Conservation (phyloP, 2,113 vertebrate species). For the Platysternon megacephalum region DNA sequence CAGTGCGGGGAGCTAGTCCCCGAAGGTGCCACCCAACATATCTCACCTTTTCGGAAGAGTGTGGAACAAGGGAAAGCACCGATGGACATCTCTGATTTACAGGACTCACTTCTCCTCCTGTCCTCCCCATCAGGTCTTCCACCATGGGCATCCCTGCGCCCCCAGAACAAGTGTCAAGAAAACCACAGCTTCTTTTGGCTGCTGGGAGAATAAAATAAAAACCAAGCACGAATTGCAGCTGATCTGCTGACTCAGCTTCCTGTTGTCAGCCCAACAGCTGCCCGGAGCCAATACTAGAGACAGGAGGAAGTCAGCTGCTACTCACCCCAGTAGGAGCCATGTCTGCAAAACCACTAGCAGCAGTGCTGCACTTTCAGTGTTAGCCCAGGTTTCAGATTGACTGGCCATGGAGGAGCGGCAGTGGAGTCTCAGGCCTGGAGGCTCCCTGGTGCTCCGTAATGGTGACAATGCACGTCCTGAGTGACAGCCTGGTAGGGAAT, state of each 20-base stretch:
- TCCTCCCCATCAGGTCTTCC: too few species aligned
- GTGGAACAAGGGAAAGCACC: too few species aligned
- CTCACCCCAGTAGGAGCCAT: neutral
- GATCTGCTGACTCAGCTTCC: neutral
- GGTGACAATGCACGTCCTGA: neutral
- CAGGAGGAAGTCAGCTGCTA: neutral
- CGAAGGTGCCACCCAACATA: neutral
- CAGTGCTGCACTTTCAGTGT: too few species aligned
- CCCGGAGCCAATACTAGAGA: neutral
- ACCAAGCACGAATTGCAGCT: neutral
- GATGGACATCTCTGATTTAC: neutral
- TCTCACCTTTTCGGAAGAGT: too few species aligned
- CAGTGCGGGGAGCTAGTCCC: too few species aligned
- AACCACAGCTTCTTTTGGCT: neutral
- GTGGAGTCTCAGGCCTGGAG: too few species aligned
- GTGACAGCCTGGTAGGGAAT: neutral
- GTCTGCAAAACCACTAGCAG: neutral
- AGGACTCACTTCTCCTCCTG: neutral
- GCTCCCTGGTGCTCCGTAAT: neutral
- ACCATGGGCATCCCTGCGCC: too few species aligned
- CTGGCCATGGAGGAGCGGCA: neutral
- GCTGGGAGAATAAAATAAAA: too few species aligned
- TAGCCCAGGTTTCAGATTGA: neutral
- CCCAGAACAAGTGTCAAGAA: neutral
- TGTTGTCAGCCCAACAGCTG: neutral